Base-by-base conservation (phyloP, 2,888 invertebrate genomes). In the Saturnia japonica region DNA sequence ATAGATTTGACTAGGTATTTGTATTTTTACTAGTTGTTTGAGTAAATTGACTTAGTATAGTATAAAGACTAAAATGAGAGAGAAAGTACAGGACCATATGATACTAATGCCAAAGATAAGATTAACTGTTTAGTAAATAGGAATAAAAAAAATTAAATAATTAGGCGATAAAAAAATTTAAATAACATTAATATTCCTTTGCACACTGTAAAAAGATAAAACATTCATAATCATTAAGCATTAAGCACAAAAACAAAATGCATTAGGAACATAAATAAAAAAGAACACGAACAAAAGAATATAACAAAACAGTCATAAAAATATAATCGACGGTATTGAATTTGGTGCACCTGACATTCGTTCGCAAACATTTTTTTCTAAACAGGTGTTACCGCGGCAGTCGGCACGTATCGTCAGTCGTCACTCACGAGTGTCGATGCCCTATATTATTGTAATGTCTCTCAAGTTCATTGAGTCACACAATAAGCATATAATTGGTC, bases 401-500 rank as follows among this genome's bases (percentile, higher is more conserved):
- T 34, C 34, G 34, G 34, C 34, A 34, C 34, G 34, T 34, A 2
- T 34, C 78, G 80, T 77, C 73, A 77, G 72, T 34, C 81, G 85
- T 81, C 87, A 87, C 85, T 88, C 85, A 87, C 76, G 81, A 76
- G 79, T 86, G 91, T 92, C 92, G 91, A 92, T 92, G 93, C 91
- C 93, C 93, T 88, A 93, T 91, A 93, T 92, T 91, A 87, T 87
- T 87, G 85, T 88, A 82, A 79, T 85, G 82, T 89, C 89, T 89
- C 88, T 91, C 91, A 92, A 93, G 93, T 93, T 92, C 93, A 91
- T 83, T 87, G 90, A 89, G 88, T 87, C 88, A 87, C 86, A 93
- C 92, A 92, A 93, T 91, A 82, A 86, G 81, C 86, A 86, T 88
- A 88, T 92, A 92, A 93, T 92, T 91, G 89, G 88, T 87, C 88